phyloP scores from a whole-genome alignment of 2,797 vertebrate species.

The Macropus fuliginosus region DNA sequence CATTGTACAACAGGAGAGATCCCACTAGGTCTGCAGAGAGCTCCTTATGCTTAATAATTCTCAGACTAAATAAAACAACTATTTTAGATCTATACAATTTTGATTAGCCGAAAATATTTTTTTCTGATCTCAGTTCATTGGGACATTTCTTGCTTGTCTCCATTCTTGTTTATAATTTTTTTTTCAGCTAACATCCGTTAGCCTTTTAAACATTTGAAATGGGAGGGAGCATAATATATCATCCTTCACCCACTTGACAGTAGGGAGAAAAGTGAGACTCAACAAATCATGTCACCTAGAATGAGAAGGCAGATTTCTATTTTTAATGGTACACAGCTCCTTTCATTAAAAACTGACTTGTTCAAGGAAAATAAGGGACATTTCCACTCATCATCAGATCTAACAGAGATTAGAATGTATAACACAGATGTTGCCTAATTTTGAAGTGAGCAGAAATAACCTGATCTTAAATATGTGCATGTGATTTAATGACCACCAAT shows the following conservation, averaged over 20 bases:
- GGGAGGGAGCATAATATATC: neutral
- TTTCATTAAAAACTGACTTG: neutral
- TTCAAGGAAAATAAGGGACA: neutral
- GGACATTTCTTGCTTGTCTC: neutral
- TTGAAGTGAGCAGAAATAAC: neutral
- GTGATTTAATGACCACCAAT: neutral
- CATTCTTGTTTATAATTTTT: neutral
- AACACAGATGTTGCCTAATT: neutral
- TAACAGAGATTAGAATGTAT: neutral
- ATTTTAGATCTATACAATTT: neutral
- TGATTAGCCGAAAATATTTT: neutral
- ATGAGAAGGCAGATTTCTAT: neutral
- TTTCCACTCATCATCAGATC: neutral
- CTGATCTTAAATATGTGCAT: neutral
- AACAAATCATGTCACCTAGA: neutral
- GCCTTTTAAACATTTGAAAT: neutral
- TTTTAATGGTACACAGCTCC: neutral
- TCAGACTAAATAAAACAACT: neutral
- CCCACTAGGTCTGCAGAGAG: neutral
- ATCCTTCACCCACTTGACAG: neutral
- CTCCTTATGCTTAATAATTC: neutral
- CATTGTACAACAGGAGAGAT: neutral
- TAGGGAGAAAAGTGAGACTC: neutral
- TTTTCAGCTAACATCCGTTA: neutral
- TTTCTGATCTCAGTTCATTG: neutral